phyloP scores from a whole-genome alignment of 2,113 vertebrate genomes.

The Varanus komodoensis region DNA sequence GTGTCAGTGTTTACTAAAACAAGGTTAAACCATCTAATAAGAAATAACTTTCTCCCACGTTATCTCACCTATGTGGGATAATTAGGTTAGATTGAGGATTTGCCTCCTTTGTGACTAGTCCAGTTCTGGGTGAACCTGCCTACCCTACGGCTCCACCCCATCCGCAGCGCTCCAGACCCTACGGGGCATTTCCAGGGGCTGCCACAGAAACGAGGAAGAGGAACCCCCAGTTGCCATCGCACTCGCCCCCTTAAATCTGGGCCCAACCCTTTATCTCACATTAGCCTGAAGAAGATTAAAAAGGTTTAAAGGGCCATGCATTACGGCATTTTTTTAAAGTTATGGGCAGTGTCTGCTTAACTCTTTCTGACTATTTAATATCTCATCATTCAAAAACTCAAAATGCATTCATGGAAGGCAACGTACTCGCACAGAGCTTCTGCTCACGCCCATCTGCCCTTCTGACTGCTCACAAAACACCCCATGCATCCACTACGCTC shows the following conservation, averaged over 20 bases:
- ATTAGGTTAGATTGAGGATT: too few relatives aligned
- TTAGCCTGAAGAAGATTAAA: background rate
- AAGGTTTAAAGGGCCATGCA: background rate
- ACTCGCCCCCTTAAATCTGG: too few relatives aligned
- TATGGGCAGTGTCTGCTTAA: background rate
- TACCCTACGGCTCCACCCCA: too few relatives aligned
- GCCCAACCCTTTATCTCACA: background rate
- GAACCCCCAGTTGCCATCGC: too few relatives aligned
- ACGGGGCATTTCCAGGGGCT: too few relatives aligned
- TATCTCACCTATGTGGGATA: too few relatives aligned
- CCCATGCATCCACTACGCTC: background rate
- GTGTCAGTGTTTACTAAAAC: background rate
- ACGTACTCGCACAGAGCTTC: background rate
- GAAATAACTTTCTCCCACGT: too few relatives aligned
- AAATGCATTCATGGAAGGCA: background rate
- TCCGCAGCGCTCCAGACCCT: too few relatives aligned
- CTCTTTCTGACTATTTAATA: background rate
- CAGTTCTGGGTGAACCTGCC: too few relatives aligned
- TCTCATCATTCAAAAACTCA: background rate
- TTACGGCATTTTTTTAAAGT: background rate
- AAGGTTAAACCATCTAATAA: background rate
- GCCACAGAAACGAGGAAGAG: too few relatives aligned
- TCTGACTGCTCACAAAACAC: background rate
- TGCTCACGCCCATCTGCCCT: background rate
- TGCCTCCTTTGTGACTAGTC: background rate